Evolutionary conservation across 2,113 vertebrate species (phyloP).

Genomic region (Tachuris rubrigastra): DNA sequence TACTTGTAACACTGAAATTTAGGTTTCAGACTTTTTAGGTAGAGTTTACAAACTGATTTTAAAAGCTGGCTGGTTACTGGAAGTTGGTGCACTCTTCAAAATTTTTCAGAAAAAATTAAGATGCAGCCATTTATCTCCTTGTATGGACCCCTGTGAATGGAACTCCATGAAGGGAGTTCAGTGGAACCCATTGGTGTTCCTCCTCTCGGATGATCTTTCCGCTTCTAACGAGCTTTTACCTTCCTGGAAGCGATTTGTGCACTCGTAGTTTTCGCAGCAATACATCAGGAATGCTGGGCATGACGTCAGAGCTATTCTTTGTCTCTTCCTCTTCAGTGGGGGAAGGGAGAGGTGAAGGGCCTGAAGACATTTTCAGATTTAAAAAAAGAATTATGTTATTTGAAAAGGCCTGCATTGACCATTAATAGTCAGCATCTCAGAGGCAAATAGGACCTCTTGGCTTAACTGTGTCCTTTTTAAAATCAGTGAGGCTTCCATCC

Average conservation of each 20-base stretch:
- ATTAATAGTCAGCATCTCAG: neutral
- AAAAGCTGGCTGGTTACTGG: neutral
- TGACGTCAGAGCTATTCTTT: constrained; percentile 84
- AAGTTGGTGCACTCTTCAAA: neutral
- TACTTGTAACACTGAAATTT: neutral
- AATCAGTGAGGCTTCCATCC: neutral
- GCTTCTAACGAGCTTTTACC: constrained; percentile 72
- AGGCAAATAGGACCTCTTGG: neutral
- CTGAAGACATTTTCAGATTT: constrained; percentile 63
- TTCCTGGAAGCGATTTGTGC: constrained; percentile 86
- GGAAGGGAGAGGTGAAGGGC: constrained; percentile 68
- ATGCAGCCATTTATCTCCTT: neutral
- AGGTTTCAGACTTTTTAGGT: neutral
- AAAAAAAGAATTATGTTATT: neutral
- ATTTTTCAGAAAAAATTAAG: neutral
- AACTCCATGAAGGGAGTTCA: neutral
- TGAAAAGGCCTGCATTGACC: neutral
- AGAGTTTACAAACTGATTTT: neutral
- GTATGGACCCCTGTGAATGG: neutral
- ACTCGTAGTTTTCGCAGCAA: constrained; percentile 92
- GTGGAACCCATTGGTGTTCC: neutral
- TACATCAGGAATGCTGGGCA: constrained; percentile 93
- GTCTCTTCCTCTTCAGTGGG: constrained; percentile 77
- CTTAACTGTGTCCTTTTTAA: neutral
- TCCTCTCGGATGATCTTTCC: neutral